Conservation (phyloP, 1,140 invertebrate genomes). For the Nephila pilipes region DNA sequence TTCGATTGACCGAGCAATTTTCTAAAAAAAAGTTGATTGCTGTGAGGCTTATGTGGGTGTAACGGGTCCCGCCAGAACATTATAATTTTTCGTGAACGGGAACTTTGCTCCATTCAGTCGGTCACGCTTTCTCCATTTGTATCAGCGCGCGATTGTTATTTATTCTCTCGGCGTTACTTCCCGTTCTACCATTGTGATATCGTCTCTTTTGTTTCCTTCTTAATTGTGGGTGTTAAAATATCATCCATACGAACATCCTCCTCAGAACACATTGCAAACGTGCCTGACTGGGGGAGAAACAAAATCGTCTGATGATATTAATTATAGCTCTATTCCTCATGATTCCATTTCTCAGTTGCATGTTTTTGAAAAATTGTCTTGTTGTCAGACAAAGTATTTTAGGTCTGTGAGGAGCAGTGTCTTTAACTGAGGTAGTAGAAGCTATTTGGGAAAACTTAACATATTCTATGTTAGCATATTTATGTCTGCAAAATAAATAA, state of each 20-base stretch:
- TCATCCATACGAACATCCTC: neutral
- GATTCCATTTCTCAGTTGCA: neutral
- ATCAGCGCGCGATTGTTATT: neutral
- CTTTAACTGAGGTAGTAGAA: no score
- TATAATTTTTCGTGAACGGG: neutral
- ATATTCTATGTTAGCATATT: no score
- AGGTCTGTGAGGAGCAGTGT: neutral
- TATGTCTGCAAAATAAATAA: no score
- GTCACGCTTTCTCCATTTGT: constrained; percentile 9
- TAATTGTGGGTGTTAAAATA: constrained; percentile 1
- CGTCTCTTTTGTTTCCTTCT: neutral
- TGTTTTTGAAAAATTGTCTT: neutral
- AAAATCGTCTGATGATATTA: neutral
- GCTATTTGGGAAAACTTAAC: no score
- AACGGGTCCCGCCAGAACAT: neutral
- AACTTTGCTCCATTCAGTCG: neutral
- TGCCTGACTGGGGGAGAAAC: neutral
- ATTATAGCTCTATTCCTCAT: neutral
- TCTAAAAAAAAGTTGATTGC: no score
- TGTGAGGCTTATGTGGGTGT: no score
- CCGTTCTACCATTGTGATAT: neutral
- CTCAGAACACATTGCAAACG: neutral
- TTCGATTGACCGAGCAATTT: no score
- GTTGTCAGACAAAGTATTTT: neutral
- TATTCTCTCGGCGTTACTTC: neutral